phyloP scores from a whole-genome alignment of 2,888 invertebrate genomes.

The Myathropa florea region DNA sequence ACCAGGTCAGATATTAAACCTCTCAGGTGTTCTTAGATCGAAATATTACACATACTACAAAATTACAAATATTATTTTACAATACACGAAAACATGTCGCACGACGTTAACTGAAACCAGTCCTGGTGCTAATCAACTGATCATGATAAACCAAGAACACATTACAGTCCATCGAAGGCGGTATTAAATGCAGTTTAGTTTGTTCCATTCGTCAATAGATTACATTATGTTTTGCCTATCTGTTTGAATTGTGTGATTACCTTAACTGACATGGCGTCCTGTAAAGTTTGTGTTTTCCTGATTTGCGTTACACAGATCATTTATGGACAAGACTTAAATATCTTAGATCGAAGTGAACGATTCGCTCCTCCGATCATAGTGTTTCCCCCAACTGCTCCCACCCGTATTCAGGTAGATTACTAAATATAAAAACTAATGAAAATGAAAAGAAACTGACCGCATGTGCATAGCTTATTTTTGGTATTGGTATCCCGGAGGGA shows the following conservation, averaged over 20 bases:
- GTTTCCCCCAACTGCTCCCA: slow-evolving; percentile 51
- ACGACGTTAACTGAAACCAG: neutral
- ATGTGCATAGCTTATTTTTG: slow-evolving; percentile 48
- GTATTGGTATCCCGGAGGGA: slow-evolving; percentile 58
- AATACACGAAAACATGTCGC: neutral
- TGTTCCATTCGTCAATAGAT: neutral
- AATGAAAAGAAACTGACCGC: neutral
- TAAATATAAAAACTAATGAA: neutral
- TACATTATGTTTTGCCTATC: neutral
- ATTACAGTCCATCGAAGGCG: neutral
- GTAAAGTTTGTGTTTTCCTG: neutral
- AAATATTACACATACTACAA: neutral
- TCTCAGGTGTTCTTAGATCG: neutral
- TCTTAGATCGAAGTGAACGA: slow-evolving; percentile 12
- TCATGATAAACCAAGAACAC: neutral
- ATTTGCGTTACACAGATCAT: neutral
- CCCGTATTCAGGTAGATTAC: slow-evolving; percentile 50
- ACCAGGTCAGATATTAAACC: neutral
- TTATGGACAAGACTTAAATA: neutral
- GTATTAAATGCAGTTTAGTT: neutral
- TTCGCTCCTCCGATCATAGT: slow-evolving; percentile 40
- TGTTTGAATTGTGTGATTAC: neutral
- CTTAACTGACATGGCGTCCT: neutral
- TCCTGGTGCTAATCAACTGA: neutral
- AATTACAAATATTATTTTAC: neutral